Evolutionary conservation across 2,888 invertebrate genomes (phyloP), one percentile per base, ranked within the genome.

Genomic region (Epirrita christyi): DNA sequence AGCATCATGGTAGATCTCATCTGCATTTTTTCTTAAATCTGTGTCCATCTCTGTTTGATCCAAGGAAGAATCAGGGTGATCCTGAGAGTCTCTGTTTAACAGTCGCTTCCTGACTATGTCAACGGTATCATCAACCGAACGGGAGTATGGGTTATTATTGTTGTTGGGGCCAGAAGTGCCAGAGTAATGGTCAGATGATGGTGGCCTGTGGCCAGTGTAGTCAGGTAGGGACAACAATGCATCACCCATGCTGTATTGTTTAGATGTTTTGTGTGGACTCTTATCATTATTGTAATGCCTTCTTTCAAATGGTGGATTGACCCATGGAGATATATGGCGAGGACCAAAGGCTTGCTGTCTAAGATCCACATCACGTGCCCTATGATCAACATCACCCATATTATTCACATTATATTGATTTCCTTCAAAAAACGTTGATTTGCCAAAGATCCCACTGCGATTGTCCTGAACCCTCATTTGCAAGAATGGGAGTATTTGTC

Each of bases 81-180:
- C 71, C 14, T 77, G 81, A 28, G 81, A 68, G 50, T 90, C 87
- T n/a, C 89, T 80, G 67, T 82, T 86, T 57, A 84, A 64, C 21
- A 92, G 67, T 48, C 83, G 71, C 67, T 80, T 87, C 44, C 90
- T 78, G 4, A 92, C 76, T 58, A 92, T 86, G 68, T 91, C 85
- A 38, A 92, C 92, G 41, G 92, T 92, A 58, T 91, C 92, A 73
- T 88, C 86, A 21, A 91, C 83, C 38, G 92, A 90, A 11, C 84
- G 72, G 55, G 83, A 89, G 64, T 88, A 92, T 21, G 78, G 70
- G 42, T 83, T 79, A 60, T 88, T 78, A 15, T 89, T 87, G 54
- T 82, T 87, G 57, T 85, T 87, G 47, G 84, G 71, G 6, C 78
- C 76, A 43, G 84, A 72, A 52, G 80, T 85, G 1, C 80, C 75